Percentiles rank a stretch among this genome's conserved stretches.
phyloP scores from a whole-genome alignment of 2,113 vertebrate species.

The Talpa occidentalis region DNA sequence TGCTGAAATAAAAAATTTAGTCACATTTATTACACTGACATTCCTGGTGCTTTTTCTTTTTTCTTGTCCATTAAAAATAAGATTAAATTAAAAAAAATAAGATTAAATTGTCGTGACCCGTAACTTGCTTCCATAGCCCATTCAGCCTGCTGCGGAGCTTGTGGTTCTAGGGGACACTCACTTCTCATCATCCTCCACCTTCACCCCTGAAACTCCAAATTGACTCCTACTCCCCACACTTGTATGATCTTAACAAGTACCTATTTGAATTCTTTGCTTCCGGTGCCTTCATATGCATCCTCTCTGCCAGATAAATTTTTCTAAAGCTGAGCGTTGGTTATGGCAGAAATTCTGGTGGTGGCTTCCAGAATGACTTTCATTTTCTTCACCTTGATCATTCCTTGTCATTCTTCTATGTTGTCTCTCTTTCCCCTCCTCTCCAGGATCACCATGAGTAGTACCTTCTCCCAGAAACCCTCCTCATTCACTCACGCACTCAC shows the following conservation, averaged over 20 bases:
- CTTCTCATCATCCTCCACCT: too few relatives aligned
- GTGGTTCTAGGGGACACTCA: background rate
- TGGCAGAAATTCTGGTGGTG: background rate
- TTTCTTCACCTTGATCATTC: background rate
- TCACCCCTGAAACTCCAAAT: background rate
- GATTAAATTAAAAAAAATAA: background rate
- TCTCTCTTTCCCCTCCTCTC: background rate
- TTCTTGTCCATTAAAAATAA: background rate
- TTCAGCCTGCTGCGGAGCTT: fast-evolving
- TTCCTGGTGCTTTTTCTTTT: background rate
- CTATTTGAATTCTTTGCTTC: background rate
- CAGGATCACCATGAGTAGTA: background rate
- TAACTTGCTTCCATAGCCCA: background rate
- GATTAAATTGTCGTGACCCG: background rate
- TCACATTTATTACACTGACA: background rate
- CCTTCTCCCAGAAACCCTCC: background rate
- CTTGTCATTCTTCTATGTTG: background rate
- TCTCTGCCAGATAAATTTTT: background rate
- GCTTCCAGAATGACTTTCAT: background rate
- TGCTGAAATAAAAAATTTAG: background rate
- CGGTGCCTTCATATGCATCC: background rate
- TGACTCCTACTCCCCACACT: background rate
- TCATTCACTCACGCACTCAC: too few relatives aligned
- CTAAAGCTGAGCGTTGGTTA: background rate
- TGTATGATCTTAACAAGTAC: background rate